phyloP scores from a whole-genome alignment of 2,888 invertebrate species.

The Cyaniris semiargus region DNA sequence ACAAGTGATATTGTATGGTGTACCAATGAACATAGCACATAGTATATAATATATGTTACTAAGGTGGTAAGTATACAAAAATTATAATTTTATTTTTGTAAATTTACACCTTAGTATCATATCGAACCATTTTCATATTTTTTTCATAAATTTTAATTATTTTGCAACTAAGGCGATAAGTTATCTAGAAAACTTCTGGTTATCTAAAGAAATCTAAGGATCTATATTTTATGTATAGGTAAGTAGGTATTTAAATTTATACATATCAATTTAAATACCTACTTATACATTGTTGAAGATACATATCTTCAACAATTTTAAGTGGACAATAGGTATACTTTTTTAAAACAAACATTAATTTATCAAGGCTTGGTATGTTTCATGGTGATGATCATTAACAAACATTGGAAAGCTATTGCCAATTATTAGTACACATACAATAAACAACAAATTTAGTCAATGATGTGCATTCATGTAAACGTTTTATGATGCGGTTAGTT shows the following conservation, averaged over 20 bases:
- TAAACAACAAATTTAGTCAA: neutral
- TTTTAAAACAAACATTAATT: neutral
- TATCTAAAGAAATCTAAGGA: neutral
- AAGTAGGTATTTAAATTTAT: too few relatives aligned
- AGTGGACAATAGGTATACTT: neutral
- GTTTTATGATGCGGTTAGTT: neutral
- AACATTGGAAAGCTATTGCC: neutral
- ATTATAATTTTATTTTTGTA: too few relatives aligned
- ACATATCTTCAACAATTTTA: neutral
- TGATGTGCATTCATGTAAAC: neutral
- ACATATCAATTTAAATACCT: too few relatives aligned
- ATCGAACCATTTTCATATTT: too few relatives aligned
- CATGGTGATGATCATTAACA: neutral
- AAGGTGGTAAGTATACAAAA: too few relatives aligned
- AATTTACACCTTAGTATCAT: too few relatives aligned
- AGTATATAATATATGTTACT: too few relatives aligned
- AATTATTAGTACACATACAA: neutral
- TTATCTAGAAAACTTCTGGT: neutral
- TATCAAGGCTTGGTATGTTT: neutral
- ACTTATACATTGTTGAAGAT: too few relatives aligned
- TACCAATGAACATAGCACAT: too few relatives aligned
- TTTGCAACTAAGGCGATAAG: neutral
- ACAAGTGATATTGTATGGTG: too few relatives aligned
- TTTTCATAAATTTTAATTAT: neutral
- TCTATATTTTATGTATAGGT: neutral